Conservation (phyloP, 2,113 vertebrate species). For the Seriola dumerili region DNA sequence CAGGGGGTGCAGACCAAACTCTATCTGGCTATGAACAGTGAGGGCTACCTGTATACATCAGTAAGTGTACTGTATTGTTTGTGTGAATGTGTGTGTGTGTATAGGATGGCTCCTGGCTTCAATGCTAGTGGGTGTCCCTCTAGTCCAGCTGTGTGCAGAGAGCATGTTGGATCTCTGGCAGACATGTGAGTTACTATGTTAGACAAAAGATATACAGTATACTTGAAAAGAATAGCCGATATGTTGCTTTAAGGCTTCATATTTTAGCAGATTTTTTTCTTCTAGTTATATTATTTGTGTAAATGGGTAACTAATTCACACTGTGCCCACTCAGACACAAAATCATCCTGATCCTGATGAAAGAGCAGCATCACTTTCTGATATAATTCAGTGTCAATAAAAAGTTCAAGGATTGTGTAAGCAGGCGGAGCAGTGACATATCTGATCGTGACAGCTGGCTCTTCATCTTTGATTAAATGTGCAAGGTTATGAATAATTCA, state of each 20-base stretch:
- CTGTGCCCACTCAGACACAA: neutral
- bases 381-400: slow-evolving; percentile 49
- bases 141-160: slow-evolving; percentile 26
- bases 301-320: neutral
- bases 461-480: slow-evolving; percentile 69
- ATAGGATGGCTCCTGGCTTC: neutral
- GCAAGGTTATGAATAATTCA: slow-evolving; percentile 76
- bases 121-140: slow-evolving; percentile 28
- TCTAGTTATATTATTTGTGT: neutral
- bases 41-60: slow-evolving; percentile 98
- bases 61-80: slow-evolving; percentile 83
- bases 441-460: slow-evolving; percentile 55
- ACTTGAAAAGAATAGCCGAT: neutral
- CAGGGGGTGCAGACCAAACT: slow-evolving; percentile 99
- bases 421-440: slow-evolving; percentile 35
- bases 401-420: slow-evolving; percentile 53
- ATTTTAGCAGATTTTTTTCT: neutral
- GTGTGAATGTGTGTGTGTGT: slow-evolving; percentile 4
- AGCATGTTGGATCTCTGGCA: slow-evolving; percentile 21
- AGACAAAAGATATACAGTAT: neutral
- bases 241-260: neutral
- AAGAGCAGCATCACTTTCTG: slow-evolving; percentile 30
- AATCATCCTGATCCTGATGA: slow-evolving; percentile 1
- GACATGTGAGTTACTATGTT: slow-evolving; percentile 66
- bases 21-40: slow-evolving; percentile 99